Conservation (phyloP, 2,113 vertebrate species). For the Formicarius rufipectus region DNA sequence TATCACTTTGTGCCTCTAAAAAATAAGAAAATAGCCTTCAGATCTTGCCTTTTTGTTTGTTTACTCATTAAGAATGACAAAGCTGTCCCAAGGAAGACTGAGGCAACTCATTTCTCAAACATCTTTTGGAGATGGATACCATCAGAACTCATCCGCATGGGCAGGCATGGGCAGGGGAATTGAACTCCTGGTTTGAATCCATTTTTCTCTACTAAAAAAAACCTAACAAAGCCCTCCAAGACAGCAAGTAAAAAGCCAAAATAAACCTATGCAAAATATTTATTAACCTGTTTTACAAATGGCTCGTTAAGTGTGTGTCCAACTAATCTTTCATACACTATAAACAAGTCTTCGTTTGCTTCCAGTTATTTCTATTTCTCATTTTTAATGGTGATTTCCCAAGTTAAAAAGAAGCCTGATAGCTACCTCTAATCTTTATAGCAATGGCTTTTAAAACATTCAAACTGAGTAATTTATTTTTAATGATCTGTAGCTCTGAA, state of each 20-base stretch:
- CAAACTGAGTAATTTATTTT: slow-evolving; percentile 33
- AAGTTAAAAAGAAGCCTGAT: not conserved
- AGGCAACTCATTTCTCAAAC: not conserved
- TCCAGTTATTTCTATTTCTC: not conserved
- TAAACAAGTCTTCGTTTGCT: not conserved
- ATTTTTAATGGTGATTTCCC: not conserved
- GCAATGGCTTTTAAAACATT: slow-evolving; percentile 26
- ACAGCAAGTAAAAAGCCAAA: not conserved
- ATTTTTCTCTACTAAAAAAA: not conserved
- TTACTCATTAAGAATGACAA: not conserved
- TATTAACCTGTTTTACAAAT: not conserved
- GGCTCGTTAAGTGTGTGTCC: not conserved
- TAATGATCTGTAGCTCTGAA: slow-evolving; percentile 42
- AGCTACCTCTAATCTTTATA: not conserved
- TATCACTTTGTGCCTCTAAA: not conserved
- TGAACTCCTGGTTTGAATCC: not conserved
- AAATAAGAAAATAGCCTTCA: not conserved
- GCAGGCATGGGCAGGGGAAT: not conserved
- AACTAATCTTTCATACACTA: not conserved
- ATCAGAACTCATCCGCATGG: not conserved
- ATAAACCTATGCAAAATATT: not conserved
- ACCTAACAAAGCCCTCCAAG: not conserved
- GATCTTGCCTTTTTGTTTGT: not conserved
- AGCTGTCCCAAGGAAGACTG: not conserved
- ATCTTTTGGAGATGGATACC: not conserved